Evolutionary conservation across 64 coral and sea anemone genomes (phyloP), one percentile per base, ranked within the genome.

Genomic region (Anthopleura sola): DNA sequence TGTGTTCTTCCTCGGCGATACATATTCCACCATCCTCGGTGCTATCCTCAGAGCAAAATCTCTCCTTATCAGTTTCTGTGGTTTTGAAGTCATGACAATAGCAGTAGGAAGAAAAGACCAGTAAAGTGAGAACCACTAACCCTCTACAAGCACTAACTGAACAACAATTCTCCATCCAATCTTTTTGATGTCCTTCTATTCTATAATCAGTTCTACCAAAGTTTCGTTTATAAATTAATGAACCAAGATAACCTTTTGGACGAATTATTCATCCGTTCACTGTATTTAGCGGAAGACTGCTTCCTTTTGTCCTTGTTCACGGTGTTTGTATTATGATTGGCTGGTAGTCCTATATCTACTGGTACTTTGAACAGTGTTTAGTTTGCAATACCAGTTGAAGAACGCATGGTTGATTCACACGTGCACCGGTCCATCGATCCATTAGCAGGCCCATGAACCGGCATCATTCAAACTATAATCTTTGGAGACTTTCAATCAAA

Each of bases 221-320:
- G 82, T 83, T 46, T 81, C 78, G 21, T 85, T 90, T 66, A 86
- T 86, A 62, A 86, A 91, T 91, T 69, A 91, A 86, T 91, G 89
- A 91, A 68, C 84, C 89, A 86, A 66, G 60, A 57, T 66, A 91
- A 55, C 75, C 82, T 37, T 20, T 38, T 48, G 32, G 34, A 58
- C 14, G 58, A 23, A 57, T 8, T 60, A 56, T 83, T 38, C 50
- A 83, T 56, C 21, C n/a, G 23, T 36, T 56, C 21, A 60, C 11
- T 60, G 10, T 83, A 2, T 17, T 60, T 36, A 33, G 55, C 51
- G 29, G 32, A 36, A 60, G 34, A n/a, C 34, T 49, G 82, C 46
- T 56, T 83, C 31, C 82, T 60, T 55, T 83, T 83, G 49, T 83
- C 31, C 82, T 9, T 83, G 47, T 31, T 58, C 8, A 38, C 23